These are phyloP conservation scores for Aleiodes sp. DNA, from an alignment of 1,140 invertebrate genomes.

Conservation along the genomic window DNA sequence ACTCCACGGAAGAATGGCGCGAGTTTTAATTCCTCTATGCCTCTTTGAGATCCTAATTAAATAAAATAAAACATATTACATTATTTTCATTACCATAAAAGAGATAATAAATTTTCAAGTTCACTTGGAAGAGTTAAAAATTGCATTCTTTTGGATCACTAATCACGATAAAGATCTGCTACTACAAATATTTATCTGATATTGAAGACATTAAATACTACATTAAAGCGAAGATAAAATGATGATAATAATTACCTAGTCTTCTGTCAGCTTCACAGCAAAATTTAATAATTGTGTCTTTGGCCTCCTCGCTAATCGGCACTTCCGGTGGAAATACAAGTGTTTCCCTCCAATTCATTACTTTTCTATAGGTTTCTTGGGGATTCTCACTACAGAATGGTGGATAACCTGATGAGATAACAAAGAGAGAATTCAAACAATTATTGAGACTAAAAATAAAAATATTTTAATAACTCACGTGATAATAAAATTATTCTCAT, in stretches of 20 bases:
- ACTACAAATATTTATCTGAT: not conserved
- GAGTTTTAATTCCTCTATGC: slow-evolving; percentile 87
- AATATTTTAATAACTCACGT: not conserved
- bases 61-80: slow-evolving; percentile 4
- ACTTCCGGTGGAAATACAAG: slow-evolving; percentile 98
- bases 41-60: slow-evolving; percentile 81
- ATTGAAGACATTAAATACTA: not conserved
- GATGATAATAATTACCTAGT: slow-evolving; percentile 50
- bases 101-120: too few relatives aligned
- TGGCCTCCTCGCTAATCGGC: slow-evolving; percentile 94
- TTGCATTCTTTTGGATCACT: too few relatives aligned
- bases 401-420: slow-evolving; percentile 82
- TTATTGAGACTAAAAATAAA: too few relatives aligned
- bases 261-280: slow-evolving; percentile 94
- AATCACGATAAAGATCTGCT: too few relatives aligned
- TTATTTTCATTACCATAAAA: too few relatives aligned
- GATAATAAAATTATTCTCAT: not conserved
- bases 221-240: slow-evolving; percentile 7
- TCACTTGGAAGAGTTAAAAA: too few relatives aligned
- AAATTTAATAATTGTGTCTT: slow-evolving; percentile 88
- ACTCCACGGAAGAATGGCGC: slow-evolving; percentile 91
- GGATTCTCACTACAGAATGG: slow-evolving; percentile 99
- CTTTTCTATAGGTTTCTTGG: slow-evolving; percentile 99
- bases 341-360: slow-evolving; percentile 99
- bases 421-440: too few relatives aligned